Evolutionary conservation across 2,113 vertebrate genomes (phyloP).

Genomic region (Planiliza haematocheilus): DNA sequence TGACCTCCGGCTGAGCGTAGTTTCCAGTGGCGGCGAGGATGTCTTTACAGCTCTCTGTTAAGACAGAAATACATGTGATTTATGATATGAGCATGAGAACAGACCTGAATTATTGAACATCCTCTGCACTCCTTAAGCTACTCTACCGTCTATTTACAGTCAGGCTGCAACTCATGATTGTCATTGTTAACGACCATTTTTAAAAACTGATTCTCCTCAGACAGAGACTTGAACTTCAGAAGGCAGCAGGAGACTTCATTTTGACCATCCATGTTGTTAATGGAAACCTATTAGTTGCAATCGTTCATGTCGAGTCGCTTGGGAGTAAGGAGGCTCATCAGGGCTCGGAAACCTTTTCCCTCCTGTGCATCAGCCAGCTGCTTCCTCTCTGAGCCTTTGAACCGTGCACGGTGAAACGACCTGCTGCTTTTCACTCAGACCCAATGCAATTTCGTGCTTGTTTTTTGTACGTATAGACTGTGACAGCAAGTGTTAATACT

Average conservation of each 20-base stretch:
- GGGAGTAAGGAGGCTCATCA: slow-evolving; percentile 43
- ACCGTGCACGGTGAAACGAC: slow-evolving; percentile 21
- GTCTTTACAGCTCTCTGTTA: slow-evolving; percentile 83
- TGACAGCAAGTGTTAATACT: slow-evolving; percentile 10
- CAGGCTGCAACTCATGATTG: background rate
- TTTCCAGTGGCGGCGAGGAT: slow-evolving; percentile 72
- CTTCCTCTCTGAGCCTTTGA: slow-evolving; percentile 44
- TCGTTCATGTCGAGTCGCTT: slow-evolving; percentile 55
- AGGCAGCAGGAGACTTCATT: slow-evolving; percentile 19
- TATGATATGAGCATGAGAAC: background rate
- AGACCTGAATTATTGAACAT: background rate
- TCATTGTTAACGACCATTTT: too few relatives aligned
- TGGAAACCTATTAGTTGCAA: slow-evolving; percentile 73
- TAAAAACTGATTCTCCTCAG: too few relatives aligned
- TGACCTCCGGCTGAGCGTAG: slow-evolving; percentile 80
- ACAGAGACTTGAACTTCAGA: slow-evolving; percentile 14
- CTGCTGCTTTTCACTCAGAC: slow-evolving; percentile 23
- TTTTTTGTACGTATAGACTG: background rate
- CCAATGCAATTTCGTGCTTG: slow-evolving; percentile 7
- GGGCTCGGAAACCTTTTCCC: slow-evolving; percentile 35
- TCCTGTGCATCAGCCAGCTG: slow-evolving; percentile 9
- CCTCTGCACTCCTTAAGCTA: too few relatives aligned
- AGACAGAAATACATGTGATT: slow-evolving; percentile 9
- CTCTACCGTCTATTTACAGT: too few relatives aligned
- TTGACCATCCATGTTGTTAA: slow-evolving; percentile 53